Evolutionary conservation across 1,140 invertebrate genomes (phyloP).

Genomic region (Trigoniulus corallinus): DNA sequence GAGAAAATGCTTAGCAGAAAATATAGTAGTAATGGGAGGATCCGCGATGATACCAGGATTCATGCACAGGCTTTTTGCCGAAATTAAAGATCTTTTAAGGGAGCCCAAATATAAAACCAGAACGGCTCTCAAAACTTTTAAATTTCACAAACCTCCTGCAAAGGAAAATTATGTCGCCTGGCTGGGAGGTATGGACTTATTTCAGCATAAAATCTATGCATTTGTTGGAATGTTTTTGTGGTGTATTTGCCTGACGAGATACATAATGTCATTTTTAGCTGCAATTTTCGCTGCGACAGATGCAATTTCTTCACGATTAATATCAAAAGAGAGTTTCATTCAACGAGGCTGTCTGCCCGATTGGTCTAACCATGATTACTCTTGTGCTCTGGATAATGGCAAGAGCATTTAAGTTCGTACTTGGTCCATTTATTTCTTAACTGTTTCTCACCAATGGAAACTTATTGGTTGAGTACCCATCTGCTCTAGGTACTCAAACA

Average conservation of each 20-base stretch:
- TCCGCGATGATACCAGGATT: slow-evolving; percentile 65
- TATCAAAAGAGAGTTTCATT: slow-evolving; percentile 56
- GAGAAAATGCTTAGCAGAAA: slow-evolving; percentile 50
- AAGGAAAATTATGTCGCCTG: slow-evolving; percentile 71
- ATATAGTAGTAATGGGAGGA: slow-evolving; percentile 69
- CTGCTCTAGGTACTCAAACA: too few species aligned
- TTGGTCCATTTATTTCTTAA: too few species aligned
- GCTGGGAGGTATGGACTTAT: slow-evolving; percentile 49
- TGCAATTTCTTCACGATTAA: slow-evolving; percentile 46
- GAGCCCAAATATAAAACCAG: slow-evolving; percentile 42
- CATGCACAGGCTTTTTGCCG: slow-evolving; percentile 48
- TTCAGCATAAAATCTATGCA: background rate
- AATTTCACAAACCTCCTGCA: slow-evolving; percentile 56
- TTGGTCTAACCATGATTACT: too few species aligned
- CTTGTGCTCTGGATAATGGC: too few species aligned
- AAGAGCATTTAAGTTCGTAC: too few species aligned
- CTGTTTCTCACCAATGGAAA: too few species aligned
- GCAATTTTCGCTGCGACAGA: slow-evolving; percentile 71
- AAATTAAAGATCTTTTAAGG: slow-evolving; percentile 48
- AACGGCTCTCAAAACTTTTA: slow-evolving; percentile 47
- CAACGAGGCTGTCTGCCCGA: slow-evolving; percentile 52
- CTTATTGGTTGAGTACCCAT: too few species aligned
- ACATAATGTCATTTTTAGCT: slow-evolving; percentile 30
- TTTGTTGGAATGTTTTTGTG: background rate
- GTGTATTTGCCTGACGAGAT: background rate